These are phyloP conservation scores for Ceratothoa steindachneri DNA, from an alignment of 2,888 invertebrate species.

Conservation along the genomic window DNA sequence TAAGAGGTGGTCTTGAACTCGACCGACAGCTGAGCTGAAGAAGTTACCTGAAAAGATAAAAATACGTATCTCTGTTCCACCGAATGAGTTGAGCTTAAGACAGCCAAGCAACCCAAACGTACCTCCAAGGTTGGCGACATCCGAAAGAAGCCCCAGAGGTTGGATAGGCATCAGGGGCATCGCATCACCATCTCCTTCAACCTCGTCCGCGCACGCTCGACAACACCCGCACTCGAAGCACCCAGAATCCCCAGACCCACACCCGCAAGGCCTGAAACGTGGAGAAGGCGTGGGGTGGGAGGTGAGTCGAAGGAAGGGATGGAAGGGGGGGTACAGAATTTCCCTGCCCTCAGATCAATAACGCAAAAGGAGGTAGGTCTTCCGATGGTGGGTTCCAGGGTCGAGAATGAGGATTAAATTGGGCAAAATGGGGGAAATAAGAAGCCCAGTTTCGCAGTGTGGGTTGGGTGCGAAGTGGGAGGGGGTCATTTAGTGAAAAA, in stretches of 20 bases:
- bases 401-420: too few species aligned
- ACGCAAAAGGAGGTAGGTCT: too few species aligned
- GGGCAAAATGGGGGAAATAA: too few species aligned
- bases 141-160: constrained; percentile 31
- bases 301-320: too few species aligned
- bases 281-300: too few species aligned
- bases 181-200: constrained; percentile 56
- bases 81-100: background rate
- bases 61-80: too few species aligned
- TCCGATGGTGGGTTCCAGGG: too few species aligned
- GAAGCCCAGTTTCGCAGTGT: too few species aligned
- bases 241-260: constrained; percentile 91
- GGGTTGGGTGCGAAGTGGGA: too few species aligned
- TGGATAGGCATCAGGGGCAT: constrained; percentile 35
- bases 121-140: constrained; percentile 40
- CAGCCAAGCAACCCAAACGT: background rate
- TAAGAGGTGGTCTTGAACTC: constrained; percentile 61
- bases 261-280: constrained; percentile 75
- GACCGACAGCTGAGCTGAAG: constrained; percentile 57
- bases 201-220: constrained; percentile 71
- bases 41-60: constrained; percentile 29
- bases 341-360: too few species aligned
- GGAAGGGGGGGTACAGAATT: too few species aligned
- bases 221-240: constrained; percentile 90
- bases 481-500: too few species aligned